phyloP scores from a whole-genome alignment of 2,113 vertebrate species.

The Erpornis zantholeuca region DNA sequence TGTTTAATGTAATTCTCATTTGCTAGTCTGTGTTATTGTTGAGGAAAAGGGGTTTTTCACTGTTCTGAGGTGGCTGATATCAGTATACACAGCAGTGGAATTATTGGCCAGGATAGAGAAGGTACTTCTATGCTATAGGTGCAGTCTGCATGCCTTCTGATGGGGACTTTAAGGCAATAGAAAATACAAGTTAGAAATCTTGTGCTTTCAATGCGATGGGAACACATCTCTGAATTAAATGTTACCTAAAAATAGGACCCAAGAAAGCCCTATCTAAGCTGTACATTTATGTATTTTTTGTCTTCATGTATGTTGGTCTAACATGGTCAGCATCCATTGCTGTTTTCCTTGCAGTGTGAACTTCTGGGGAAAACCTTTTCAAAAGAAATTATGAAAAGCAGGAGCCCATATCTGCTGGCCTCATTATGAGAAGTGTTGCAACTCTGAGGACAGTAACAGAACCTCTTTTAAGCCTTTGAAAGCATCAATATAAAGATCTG shows the following conservation, averaged over 20 bases:
- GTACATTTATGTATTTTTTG: background rate
- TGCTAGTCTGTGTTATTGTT: background rate
- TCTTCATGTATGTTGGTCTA: background rate
- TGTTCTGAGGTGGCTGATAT: background rate
- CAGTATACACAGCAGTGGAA: background rate
- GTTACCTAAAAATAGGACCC: background rate
- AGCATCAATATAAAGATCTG: conserved; percentile 59
- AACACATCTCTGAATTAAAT: background rate
- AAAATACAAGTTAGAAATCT: background rate
- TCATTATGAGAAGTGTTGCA: conserved; percentile 16
- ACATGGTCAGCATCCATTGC: background rate
- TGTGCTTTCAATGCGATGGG: background rate
- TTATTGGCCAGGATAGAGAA: background rate
- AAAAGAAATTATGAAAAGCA: background rate
- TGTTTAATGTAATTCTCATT: background rate
- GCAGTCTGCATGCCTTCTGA: background rate
- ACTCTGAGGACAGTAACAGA: conserved; percentile 26
- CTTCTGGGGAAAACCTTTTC: background rate
- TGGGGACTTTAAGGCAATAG: background rate
- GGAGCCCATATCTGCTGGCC: background rate
- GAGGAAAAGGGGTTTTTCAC: background rate
- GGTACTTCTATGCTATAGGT: background rate
- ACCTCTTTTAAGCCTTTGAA: conserved; percentile 42
- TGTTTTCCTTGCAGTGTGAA: background rate
- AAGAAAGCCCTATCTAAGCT: background rate